Conservation (phyloP, 2,113 vertebrate genomes). For the Prunella himalayana region DNA sequence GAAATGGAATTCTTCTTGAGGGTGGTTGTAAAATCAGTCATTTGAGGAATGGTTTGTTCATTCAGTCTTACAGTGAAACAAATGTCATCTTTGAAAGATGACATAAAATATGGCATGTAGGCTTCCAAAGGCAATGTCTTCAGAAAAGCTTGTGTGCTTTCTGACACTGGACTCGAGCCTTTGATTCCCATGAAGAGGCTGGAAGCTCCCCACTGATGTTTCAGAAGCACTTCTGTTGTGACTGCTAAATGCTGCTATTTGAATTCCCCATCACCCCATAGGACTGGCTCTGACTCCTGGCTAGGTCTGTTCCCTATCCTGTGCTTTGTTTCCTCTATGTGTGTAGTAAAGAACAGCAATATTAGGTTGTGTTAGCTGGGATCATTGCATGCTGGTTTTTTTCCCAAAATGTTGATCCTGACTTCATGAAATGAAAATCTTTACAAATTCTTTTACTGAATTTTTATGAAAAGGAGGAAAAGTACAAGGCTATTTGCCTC, state of each 20-base stretch:
- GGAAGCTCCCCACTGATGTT: background rate
- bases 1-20: background rate
- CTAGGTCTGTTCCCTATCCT: rapidly evolving
- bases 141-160: background rate
- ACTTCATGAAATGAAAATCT: constrained; percentile 15
- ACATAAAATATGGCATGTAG: background rate
- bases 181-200: background rate
- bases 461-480: constrained; percentile 34
- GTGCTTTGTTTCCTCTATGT: background rate
- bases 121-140: background rate
- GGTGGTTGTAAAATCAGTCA: background rate
- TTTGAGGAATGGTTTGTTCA: background rate
- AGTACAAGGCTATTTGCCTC: constrained; percentile 13
- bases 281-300: rapidly evolving
- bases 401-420: background rate
- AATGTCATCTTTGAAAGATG: background rate
- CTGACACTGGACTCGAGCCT: background rate
- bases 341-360: background rate
- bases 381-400: background rate
- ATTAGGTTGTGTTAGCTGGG: background rate
- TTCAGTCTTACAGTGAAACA: background rate
- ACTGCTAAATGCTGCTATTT: background rate
- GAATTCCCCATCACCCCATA: background rate
- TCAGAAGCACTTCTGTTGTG: background rate
- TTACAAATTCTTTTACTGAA: background rate